A percentile compares a stretch with the other conserved stretches of the same genome.
Conservation (phyloP, 2,113 vertebrate species). For the Perca fluviatilis region DNA sequence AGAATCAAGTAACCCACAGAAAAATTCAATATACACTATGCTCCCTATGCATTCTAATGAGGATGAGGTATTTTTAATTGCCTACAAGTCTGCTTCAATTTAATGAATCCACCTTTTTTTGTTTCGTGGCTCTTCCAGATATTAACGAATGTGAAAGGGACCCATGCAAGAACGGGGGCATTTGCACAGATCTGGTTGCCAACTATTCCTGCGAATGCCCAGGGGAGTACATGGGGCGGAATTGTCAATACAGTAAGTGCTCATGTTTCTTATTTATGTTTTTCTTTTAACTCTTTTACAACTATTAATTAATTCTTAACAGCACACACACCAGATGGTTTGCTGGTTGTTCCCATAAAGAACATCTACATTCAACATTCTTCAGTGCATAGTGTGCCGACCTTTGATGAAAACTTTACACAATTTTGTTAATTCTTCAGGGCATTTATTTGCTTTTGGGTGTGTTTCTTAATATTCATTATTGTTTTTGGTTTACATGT, state of each 20-base stretch:
- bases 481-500: not conserved
- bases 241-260: constrained; percentile 97
- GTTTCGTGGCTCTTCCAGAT: constrained; percentile 84
- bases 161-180: constrained; percentile 96
- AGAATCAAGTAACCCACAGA: constrained; percentile 59
- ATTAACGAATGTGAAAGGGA: constrained; percentile 96
- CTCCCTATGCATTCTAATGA: constrained; percentile 72
- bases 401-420: constrained; percentile 9
- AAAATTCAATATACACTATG: constrained; percentile 66
- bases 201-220: constrained; percentile 99
- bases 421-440: not conserved
- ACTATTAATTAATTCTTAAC: constrained; percentile 10
- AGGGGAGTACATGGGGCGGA: constrained; percentile 98
- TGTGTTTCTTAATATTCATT: not conserved
- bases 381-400: not conserved
- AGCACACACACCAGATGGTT: constrained; percentile 7
- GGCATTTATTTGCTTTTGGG: not conserved
- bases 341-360: constrained; percentile 12
- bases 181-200: constrained; percentile 96
- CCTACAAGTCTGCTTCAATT: constrained; percentile 51
- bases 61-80: constrained; percentile 66
- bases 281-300: constrained; percentile 22
- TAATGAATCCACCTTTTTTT: constrained; percentile 50
- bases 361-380: not conserved
- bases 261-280: constrained; percentile 18